phyloP scores from a whole-genome alignment of 1,140 invertebrate species.

The Calosoma granatense region DNA sequence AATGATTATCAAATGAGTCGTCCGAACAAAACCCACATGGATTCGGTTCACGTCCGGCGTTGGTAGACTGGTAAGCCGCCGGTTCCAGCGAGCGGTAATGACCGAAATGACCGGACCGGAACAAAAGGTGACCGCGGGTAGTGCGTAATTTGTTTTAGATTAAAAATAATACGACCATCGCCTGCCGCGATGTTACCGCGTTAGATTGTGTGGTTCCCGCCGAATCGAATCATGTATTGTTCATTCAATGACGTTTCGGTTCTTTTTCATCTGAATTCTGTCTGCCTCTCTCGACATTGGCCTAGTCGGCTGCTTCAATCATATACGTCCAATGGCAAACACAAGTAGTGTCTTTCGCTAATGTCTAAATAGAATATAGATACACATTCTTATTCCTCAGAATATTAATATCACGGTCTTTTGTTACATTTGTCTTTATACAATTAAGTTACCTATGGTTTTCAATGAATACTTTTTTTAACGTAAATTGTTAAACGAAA shows the following conservation, averaged over 20 bases:
- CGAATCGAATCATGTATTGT: neutral
- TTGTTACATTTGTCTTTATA: too few species aligned
- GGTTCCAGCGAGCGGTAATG: neutral
- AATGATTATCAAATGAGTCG: neutral
- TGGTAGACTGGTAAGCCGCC: neutral
- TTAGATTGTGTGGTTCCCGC: neutral
- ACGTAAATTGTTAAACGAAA: too few species aligned
- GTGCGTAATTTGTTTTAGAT: conserved; percentile 9
- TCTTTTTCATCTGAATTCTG: too few species aligned
- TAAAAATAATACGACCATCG: conserved; percentile 1
- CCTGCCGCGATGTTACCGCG: neutral
- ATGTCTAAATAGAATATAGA: too few species aligned
- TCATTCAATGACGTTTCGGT: neutral
- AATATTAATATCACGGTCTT: too few species aligned
- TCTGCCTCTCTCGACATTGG: too few species aligned
- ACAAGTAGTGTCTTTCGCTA: too few species aligned
- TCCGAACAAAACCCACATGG: neutral
- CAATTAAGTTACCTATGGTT: too few species aligned
- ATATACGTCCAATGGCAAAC: too few species aligned
- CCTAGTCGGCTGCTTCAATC: too few species aligned
- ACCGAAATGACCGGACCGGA: conserved; percentile 1
- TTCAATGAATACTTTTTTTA: too few species aligned
- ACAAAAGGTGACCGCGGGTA: conserved; percentile 7
- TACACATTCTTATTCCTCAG: too few species aligned
- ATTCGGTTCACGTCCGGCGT: neutral